phyloP scores from a whole-genome alignment of 2,113 vertebrate species.

The Neoarius graeffei region DNA sequence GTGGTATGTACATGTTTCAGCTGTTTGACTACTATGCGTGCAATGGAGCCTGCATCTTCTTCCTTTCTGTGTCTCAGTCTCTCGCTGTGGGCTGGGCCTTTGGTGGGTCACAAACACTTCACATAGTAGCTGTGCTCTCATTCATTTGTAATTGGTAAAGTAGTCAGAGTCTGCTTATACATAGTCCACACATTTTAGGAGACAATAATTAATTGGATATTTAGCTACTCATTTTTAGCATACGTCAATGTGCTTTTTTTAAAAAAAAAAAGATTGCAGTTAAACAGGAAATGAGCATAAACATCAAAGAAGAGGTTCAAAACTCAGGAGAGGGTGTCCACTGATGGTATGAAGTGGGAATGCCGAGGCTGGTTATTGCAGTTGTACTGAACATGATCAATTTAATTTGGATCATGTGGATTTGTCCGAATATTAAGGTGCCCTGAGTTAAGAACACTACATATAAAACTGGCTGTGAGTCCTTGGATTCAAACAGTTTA shows the following conservation, averaged over 20 bases:
- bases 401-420: background rate
- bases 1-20: slow-evolving; percentile 55
- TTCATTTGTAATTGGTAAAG: background rate
- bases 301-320: background rate
- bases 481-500: too few species aligned
- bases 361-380: background rate
- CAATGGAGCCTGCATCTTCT: slow-evolving; percentile 72
- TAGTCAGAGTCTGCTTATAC: background rate
- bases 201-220: background rate
- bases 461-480: background rate
- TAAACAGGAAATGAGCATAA: background rate
- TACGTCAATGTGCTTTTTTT: background rate
- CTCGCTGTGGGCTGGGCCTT: slow-evolving; percentile 71
- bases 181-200: background rate
- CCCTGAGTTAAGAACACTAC: background rate
- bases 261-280: too few species aligned
- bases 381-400: background rate
- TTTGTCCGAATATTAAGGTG: background rate
- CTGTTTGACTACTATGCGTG: slow-evolving; percentile 76
- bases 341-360: too few species aligned
- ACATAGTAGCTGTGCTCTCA: background rate
- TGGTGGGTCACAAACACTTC: slow-evolving; percentile 58
- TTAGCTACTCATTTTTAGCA: background rate
- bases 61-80: slow-evolving; percentile 68
- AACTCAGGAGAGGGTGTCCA: background rate